phyloP scores from a whole-genome alignment of 2,888 invertebrate species.

The Bedellia somnulentella region DNA sequence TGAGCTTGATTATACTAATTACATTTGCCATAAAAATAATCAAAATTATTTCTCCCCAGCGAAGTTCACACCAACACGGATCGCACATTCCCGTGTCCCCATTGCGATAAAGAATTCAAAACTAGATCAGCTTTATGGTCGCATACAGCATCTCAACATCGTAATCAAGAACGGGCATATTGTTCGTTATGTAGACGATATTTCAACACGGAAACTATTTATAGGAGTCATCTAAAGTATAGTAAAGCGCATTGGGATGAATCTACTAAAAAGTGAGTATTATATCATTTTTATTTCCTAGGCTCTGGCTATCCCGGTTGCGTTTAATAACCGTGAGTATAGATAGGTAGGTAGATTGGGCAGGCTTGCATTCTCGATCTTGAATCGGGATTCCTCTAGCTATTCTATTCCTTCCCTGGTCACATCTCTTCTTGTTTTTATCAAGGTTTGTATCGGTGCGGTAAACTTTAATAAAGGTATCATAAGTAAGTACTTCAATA shows the following conservation, averaged over 20 bases:
- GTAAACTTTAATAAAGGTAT: too few species aligned
- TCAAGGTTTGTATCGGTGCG: too few species aligned
- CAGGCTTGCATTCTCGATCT: too few species aligned
- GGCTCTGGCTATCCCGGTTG: too few species aligned
- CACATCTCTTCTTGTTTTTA: too few species aligned
- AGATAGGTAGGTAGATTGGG: too few species aligned
- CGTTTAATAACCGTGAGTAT: too few species aligned
- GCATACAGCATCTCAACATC: conserved; percentile 15
- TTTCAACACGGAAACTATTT: conserved; percentile 17
- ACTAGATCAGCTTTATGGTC: conserved; percentile 19
- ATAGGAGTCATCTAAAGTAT: conserved; percentile 24
- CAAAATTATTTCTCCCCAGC: neutral
- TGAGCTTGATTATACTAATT: neutral
- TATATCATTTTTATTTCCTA: too few species aligned
- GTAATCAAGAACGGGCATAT: conserved; percentile 13
- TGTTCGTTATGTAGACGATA: conserved; percentile 16
- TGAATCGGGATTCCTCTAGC: too few species aligned
- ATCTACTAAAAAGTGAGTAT: too few species aligned
- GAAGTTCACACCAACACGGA: conserved; percentile 18
- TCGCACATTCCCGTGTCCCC: conserved; percentile 18
- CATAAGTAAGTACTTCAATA: conserved; percentile 21
- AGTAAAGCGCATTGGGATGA: conserved; percentile 24
- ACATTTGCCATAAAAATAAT: neutral
- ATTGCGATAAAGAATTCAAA: conserved; percentile 21
- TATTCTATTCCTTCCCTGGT: too few species aligned